Conservation (phyloP, 2,797 vertebrate species). For the Remorina albescens region DNA sequence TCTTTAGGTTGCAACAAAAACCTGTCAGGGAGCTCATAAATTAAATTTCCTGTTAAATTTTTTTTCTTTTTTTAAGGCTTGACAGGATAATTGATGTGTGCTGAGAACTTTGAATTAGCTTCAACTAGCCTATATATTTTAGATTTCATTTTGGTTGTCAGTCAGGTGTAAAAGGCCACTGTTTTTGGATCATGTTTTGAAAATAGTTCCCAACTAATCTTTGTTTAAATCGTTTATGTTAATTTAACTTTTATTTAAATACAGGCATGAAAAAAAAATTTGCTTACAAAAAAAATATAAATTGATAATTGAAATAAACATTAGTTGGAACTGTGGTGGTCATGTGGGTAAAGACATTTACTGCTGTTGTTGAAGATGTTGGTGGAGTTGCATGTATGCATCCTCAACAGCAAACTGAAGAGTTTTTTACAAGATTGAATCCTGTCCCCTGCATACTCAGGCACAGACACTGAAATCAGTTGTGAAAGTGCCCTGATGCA, state of each 20-base stretch:
- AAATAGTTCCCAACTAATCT: slow-evolving; percentile 10
- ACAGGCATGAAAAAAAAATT: not conserved
- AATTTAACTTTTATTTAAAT: not conserved
- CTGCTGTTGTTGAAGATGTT: not conserved
- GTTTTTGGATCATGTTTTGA: slow-evolving; percentile 7
- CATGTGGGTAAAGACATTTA: not conserved
- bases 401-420: not conserved
- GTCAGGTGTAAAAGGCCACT: slow-evolving; percentile 39
- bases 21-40: slow-evolving; percentile 68
- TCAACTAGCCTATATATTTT: slow-evolving; percentile 54
- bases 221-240: too few relatives aligned
- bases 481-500: slow-evolving; percentile 54
- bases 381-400: not conserved
- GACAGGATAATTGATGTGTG: slow-evolving; percentile 83
- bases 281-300: not conserved
- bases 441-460: too few relatives aligned
- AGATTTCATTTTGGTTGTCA: slow-evolving; percentile 62
- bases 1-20: slow-evolving; percentile 80
- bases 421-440: not conserved
- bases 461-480: slow-evolving; percentile 24
- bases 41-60: slow-evolving; percentile 72
- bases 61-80: slow-evolving; percentile 38
- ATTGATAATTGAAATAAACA: not conserved
- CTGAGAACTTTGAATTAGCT: slow-evolving; percentile 65
- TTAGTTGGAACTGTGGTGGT: not conserved